phyloP scores from a whole-genome alignment of 2,888 invertebrate species.

The Agonopterix subpropinquella region DNA sequence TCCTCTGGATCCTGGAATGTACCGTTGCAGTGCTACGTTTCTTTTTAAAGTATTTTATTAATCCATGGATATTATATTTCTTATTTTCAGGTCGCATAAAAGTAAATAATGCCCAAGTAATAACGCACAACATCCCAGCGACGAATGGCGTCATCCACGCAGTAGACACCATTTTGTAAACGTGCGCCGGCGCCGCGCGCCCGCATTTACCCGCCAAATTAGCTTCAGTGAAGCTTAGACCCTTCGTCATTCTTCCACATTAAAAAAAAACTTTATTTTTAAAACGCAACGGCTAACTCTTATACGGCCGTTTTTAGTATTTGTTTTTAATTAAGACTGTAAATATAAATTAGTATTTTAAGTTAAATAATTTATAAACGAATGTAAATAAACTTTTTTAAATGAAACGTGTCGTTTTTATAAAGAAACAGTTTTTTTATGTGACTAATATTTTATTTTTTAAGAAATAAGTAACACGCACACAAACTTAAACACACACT shows the following conservation, averaged over 20 bases:
- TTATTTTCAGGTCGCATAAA: slow-evolving; percentile 83
- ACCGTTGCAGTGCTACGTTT: too few species aligned
- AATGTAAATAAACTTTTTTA: slow-evolving; percentile 58
- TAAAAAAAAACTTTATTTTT: background rate
- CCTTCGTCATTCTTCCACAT: background rate
- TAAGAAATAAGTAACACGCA: too few species aligned
- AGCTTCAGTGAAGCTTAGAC: slow-evolving; percentile 54
- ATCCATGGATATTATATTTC: slow-evolving; percentile 2
- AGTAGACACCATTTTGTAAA: slow-evolving; percentile 76
- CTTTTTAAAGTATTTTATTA: slow-evolving; percentile 1
- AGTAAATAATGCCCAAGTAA: slow-evolving; percentile 87
- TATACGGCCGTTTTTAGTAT: slow-evolving; percentile 2
- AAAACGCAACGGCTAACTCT: background rate
- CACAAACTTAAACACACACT: too few species aligned
- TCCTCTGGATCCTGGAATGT: too few species aligned
- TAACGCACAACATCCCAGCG: slow-evolving; percentile 90
- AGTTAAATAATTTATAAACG: slow-evolving; percentile 64
- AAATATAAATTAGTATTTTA: slow-evolving; percentile 63
- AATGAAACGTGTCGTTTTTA: background rate
- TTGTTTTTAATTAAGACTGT: slow-evolving; percentile 55
- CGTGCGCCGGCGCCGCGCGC: slow-evolving; percentile 12
- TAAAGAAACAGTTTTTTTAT: background rate
- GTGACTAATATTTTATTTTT: too few species aligned
- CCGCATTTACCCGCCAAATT: slow-evolving; percentile 30
- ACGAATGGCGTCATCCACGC: slow-evolving; percentile 93